Conservation (phyloP, 2,113 vertebrate genomes). For the Dendrocopos noguchii region DNA sequence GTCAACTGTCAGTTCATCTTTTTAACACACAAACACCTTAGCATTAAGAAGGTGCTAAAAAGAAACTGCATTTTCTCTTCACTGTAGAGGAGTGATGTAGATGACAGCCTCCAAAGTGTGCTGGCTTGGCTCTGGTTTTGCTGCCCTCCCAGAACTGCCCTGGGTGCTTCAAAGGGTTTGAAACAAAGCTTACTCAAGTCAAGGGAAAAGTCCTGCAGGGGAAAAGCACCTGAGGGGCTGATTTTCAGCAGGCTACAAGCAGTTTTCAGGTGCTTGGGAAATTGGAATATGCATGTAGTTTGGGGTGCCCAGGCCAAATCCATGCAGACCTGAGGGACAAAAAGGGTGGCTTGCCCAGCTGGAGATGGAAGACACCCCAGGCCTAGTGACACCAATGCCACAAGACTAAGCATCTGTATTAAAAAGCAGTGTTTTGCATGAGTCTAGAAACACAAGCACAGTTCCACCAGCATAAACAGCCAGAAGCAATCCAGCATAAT, state of each 20-base stretch:
- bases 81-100: not conserved
- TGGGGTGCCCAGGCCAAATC: not conserved
- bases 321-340: not conserved
- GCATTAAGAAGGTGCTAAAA: slow-evolving; percentile 29
- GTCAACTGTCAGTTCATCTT: not conserved
- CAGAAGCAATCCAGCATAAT: not conserved
- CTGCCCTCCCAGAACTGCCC: not conserved
- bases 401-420: not conserved
- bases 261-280: not conserved
- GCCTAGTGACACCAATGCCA: not conserved
- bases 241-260: not conserved
- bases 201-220: not conserved
- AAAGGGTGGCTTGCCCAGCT: not conserved
- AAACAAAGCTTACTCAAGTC: not conserved
- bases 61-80: slow-evolving; percentile 15
- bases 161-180: not conserved
- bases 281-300: fast-evolving
- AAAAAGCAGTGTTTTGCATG: not conserved
- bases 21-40: not conserved
- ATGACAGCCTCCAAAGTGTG: not conserved
- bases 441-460: not conserved
- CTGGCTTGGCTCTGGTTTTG: not conserved
- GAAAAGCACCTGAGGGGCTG: not conserved
- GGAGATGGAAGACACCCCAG: not conserved
- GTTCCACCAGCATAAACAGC: not conserved